Evolutionary conservation across 2,797 vertebrate species (phyloP).

Genomic region (Buceros bicornis): DNA sequence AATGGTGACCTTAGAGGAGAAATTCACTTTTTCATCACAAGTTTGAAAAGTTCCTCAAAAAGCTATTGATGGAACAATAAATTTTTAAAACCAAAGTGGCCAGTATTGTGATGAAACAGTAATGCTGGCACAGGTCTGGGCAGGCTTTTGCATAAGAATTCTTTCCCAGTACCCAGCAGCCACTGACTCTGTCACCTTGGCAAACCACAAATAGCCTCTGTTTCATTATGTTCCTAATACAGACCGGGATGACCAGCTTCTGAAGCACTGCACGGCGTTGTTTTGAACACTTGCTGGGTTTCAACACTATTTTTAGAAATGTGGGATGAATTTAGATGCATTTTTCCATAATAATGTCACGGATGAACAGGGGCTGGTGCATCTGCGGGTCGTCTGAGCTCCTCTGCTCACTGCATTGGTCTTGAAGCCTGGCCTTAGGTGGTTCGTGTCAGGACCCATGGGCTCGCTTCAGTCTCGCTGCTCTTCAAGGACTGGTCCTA

Average conservation of each 20-base stretch:
- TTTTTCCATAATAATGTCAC: background rate
- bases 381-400: background rate
- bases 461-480: background rate
- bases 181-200: background rate
- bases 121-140: background rate
- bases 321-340: background rate
- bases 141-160: background rate
- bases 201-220: background rate
- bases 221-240: background rate
- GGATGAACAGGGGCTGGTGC: background rate
- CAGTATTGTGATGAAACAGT: background rate
- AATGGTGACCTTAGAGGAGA: background rate
- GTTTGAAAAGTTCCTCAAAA: background rate
- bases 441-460: background rate
- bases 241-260: background rate
- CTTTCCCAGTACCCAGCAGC: background rate
- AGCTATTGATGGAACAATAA: background rate
- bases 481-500: background rate
- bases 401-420: background rate
- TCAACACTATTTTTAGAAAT: background rate
- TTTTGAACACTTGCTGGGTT: background rate
- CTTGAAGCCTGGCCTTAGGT: background rate
- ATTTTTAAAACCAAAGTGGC: background rate
- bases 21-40: background rate
- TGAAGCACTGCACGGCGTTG: background rate